Evolutionary conservation across 2,113 vertebrate species (phyloP).

Genomic region (Actenoides lindsayi): DNA sequence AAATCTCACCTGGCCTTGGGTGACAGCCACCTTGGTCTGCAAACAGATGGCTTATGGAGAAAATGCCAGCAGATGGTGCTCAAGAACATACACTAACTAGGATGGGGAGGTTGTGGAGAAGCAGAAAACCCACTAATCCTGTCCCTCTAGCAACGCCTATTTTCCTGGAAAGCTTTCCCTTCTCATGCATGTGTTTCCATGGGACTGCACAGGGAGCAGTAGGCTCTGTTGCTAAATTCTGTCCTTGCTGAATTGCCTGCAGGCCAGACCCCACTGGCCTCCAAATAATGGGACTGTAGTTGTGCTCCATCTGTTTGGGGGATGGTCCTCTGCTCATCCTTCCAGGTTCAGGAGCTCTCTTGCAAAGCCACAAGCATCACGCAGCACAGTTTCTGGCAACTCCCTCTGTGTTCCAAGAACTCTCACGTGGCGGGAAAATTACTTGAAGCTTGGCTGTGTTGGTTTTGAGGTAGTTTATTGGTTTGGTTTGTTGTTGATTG

Average conservation of each 20-base stretch:
- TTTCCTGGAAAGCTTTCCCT: not conserved
- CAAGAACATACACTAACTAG: not conserved
- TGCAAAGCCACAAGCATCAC: not conserved
- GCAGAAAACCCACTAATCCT: not conserved
- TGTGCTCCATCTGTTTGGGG: not conserved
- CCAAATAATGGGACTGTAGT: accelerated
- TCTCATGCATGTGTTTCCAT: not conserved
- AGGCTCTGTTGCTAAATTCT: not conserved
- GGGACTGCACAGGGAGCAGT: not conserved
- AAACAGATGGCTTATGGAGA: not conserved
- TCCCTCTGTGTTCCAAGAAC: not conserved
- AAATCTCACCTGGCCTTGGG: too few relatives aligned
- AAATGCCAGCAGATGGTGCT: conserved; percentile 51
- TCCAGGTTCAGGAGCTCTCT: not conserved
- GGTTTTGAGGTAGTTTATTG: not conserved
- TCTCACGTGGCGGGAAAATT: not conserved
- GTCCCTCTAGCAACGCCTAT: not conserved
- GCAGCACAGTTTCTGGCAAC: not conserved
- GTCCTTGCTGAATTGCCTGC: not conserved
- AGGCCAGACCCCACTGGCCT: not conserved
- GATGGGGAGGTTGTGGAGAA: not conserved
- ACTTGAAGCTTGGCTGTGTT: not conserved
- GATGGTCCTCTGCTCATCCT: accelerated
- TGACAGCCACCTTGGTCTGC: not conserved
- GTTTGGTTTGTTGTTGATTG: not conserved